These are phyloP conservation scores for Lophius americanus DNA, from an alignment of 2,797 vertebrate genomes.

Conservation along the genomic window DNA sequence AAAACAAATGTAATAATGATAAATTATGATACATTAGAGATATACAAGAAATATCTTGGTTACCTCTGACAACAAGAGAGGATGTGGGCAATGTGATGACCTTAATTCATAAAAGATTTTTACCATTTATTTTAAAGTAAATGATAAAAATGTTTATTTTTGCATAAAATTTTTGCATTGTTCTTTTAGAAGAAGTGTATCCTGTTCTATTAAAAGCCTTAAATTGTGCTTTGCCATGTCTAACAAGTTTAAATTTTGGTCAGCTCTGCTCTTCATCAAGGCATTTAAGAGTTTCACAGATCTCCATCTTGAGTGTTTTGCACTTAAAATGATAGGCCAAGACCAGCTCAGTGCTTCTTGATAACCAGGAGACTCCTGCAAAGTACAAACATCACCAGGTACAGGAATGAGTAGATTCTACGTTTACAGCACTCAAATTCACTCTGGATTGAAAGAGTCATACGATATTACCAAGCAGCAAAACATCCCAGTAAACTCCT, in stretches of 20 bases:
- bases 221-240: not conserved
- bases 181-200: too few relatives aligned
- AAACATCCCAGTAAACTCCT: too few relatives aligned
- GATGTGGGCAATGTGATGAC: too few relatives aligned
- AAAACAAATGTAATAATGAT: not conserved
- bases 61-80: too few relatives aligned
- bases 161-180: too few relatives aligned
- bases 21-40: not conserved
- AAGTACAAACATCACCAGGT: not conserved
- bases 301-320: constrained; percentile 79
- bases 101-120: too few relatives aligned
- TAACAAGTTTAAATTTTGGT: not conserved
- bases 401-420: not conserved
- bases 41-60: not conserved
- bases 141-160: too few relatives aligned
- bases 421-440: too few relatives aligned
- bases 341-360: constrained; percentile 71
- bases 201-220: not conserved
- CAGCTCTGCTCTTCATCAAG: constrained; percentile 85
- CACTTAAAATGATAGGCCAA: constrained; percentile 76
- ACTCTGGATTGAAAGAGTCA: too few relatives aligned
- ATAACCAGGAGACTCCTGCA: constrained; percentile 59
- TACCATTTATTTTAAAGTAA: too few relatives aligned
- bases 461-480: too few relatives aligned
- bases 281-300: constrained; percentile 76